Evolutionary conservation across 2,113 vertebrate species (phyloP).

Genomic region (Rhizomys pruinosus): DNA sequence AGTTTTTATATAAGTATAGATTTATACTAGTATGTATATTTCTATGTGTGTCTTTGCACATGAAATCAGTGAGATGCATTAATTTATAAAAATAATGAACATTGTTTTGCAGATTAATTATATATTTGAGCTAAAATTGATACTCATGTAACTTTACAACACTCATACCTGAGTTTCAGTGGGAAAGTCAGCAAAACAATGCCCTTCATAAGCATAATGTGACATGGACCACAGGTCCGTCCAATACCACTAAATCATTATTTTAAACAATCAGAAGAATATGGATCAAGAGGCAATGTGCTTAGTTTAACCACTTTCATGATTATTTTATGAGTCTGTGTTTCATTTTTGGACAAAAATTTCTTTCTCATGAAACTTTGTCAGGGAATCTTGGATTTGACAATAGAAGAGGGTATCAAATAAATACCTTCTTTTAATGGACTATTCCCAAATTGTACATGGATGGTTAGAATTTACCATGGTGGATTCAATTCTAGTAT

Average conservation of each 20-base stretch:
- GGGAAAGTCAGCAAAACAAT: not conserved
- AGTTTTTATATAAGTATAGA: not conserved
- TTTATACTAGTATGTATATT: not conserved
- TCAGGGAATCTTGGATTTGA: not conserved
- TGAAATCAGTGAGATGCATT: not conserved
- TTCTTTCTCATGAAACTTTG: not conserved
- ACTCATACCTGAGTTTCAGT: not conserved
- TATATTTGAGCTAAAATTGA: not conserved
- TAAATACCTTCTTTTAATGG: constrained; percentile 4
- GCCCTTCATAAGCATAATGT: not conserved
- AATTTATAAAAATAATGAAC: not conserved
- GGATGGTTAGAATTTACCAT: constrained; percentile 13
- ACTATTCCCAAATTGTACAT: not conserved
- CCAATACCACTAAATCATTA: not conserved
- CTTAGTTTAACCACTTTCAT: not conserved
- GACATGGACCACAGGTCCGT: not conserved
- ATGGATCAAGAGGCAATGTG: not conserved
- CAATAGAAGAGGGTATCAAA: constrained; percentile 31
- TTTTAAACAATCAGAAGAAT: constrained; percentile 42
- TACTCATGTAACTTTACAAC: not conserved
- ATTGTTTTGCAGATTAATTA: constrained; percentile 23
- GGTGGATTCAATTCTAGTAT: constrained; percentile 10
- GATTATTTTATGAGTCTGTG: not conserved
- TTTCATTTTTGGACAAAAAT: constrained; percentile 20
- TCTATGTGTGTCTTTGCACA: not conserved